Evolutionary conservation across 2,888 invertebrate species (phyloP), one percentile per base, ranked within the genome.

Genomic region (Dastarcus helophoroides): DNA sequence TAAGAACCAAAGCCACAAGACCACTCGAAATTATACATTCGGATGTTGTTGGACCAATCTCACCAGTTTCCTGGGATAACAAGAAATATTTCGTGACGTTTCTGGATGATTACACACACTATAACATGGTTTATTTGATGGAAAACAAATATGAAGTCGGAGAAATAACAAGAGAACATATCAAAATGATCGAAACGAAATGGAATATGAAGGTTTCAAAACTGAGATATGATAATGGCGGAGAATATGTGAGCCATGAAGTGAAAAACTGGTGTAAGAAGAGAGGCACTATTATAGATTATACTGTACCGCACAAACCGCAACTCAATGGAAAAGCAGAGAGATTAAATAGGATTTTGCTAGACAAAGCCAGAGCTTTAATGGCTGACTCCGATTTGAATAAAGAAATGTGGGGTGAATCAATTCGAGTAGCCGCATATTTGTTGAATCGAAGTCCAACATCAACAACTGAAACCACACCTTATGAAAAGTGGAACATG

Each of bases 391-490:
- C 13, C 14, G 23, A 30, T 4, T 12, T 12, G 21, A 6, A 22
- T 14, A 30, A 30, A 14, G 3, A 9, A 22, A 22, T 21, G 36
- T 51, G 50, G 49, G 49, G 47, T 28, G 50, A 47, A 42, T 47
- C 48, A 9, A 29, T 43, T 3, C 21, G 31, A 7, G 37, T 36
- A 16, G 40, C 49, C 23, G 31, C 42, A 14, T 51, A 48, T 33
- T 25, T 51, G 8, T 6, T 40, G 12, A 53, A 55, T 13, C 14
- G 31, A 31, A 24, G 30, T 14, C 23, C 30, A 4, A 14, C 23
- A 2, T 6, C 4, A 2, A 22, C 31, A 16, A n/a, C 21, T 11
- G 29, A 29, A 6, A 21, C 21, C 16, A 29, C 29, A 3, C 29
- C 21, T 4, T 15, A 14, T 12, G 29, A 21, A 29, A 13, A 17